Conservation (phyloP, 2,113 vertebrate genomes). For the Henicopernis longicauda region DNA sequence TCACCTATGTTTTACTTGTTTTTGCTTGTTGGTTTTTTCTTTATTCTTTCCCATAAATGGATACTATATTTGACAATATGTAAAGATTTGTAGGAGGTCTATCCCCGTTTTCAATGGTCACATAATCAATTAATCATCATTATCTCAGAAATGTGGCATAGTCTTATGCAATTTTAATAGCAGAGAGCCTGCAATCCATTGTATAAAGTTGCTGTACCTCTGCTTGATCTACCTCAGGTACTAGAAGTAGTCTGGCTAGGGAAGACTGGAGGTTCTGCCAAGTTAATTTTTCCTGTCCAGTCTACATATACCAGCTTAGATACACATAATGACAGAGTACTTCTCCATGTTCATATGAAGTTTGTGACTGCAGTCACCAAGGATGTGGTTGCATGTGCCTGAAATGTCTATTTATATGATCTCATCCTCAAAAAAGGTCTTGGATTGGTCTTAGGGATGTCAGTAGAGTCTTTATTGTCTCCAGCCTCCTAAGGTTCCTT, state of each 20-base stretch:
- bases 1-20: not conserved
- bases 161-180: not conserved
- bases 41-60: not conserved
- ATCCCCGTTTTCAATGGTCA: not conserved
- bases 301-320: not conserved
- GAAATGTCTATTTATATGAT: not conserved
- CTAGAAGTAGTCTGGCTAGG: not conserved
- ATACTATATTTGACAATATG: not conserved
- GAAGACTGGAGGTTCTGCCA: not conserved
- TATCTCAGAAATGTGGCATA: not conserved
- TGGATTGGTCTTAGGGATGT: not conserved
- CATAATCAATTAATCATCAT: not conserved
- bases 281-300: not conserved
- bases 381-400: not conserved
- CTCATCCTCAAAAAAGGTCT: not conserved
- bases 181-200: not conserved
- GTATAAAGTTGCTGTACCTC: not conserved
- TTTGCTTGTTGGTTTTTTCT: not conserved
- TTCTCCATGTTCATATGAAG: not conserved
- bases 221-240: not conserved
- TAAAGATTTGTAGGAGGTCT: not conserved
- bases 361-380: not conserved
- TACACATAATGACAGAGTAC: not conserved
- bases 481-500: not conserved
- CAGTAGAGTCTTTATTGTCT: not conserved